A percentile compares a stretch with the other conserved stretches of the same genome.
These are phyloP conservation scores for Brachymystax lenok DNA, from an alignment of 2,797 vertebrate species.

Conservation along the genomic window DNA sequence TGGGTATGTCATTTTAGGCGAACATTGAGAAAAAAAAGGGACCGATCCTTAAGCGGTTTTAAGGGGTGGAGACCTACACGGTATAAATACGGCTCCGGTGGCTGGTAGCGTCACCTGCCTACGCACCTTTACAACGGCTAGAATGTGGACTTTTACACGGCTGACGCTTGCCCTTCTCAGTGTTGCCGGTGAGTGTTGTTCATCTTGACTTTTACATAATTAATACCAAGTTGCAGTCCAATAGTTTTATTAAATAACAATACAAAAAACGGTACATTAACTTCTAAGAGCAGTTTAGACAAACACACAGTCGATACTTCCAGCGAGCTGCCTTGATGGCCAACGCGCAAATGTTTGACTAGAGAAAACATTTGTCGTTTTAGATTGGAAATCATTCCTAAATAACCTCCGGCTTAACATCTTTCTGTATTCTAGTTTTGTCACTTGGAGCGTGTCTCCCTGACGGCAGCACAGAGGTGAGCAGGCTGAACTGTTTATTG, in stretches of 20 bases:
- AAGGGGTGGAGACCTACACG: not conserved
- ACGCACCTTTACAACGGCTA: not conserved
- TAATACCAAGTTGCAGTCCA: not conserved
- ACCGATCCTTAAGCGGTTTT: not conserved
- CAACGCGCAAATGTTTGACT: not conserved
- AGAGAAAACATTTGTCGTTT: too few relatives aligned
- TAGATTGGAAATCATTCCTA: not conserved
- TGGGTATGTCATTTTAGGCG: too few relatives aligned
- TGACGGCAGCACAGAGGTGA: not conserved
- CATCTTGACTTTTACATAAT: not conserved
- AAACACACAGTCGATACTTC: too few relatives aligned
- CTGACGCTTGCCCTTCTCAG: constrained; percentile 17
- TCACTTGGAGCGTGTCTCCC: not conserved
- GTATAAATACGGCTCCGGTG: not conserved
- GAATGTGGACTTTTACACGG: not conserved
- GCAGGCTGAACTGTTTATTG: not conserved
- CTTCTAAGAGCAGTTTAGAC: too few relatives aligned
- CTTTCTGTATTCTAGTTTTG: constrained; percentile 7
- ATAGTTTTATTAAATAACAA: not conserved
- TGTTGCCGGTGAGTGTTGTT: constrained; percentile 36
- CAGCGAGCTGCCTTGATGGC: not conserved
- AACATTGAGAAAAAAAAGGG: too few relatives aligned
- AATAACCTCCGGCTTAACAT: too few relatives aligned
- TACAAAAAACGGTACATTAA: not conserved
- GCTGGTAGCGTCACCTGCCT: not conserved